Percentiles rank a stretch among this genome's conserved stretches.
Evolutionary conservation across 2,888 invertebrate genomes (phyloP).

Genomic region (Seira sanloemensis): DNA sequence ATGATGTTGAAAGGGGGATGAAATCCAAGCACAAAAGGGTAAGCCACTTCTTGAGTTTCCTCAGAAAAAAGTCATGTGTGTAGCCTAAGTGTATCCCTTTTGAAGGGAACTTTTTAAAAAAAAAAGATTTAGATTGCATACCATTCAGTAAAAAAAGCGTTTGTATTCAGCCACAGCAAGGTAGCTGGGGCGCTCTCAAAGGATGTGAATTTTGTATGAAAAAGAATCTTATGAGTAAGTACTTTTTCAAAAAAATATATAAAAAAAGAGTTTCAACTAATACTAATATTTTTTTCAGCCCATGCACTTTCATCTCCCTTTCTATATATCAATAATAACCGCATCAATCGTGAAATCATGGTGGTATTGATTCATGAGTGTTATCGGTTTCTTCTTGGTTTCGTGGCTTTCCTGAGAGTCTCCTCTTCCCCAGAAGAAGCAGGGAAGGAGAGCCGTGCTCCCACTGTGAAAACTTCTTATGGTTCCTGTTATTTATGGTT

Average conservation of each 20-base stretch:
- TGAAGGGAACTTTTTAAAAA: background rate
- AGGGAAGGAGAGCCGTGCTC: slow-evolving; percentile 30
- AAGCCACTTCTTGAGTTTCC: background rate
- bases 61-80: background rate
- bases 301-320: slow-evolving; percentile 5
- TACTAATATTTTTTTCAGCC: too few relatives aligned
- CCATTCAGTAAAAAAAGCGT: slow-evolving; percentile 15
- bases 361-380: slow-evolving; percentile 35
- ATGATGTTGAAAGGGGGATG: background rate
- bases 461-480: slow-evolving; percentile 42
- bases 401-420: slow-evolving; percentile 24
- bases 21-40: background rate
- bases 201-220: background rate
- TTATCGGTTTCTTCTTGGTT: slow-evolving; percentile 33
- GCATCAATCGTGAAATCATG: slow-evolving; percentile 25
- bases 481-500: slow-evolving; percentile 29
- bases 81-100: too few relatives aligned
- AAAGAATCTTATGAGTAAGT: background rate
- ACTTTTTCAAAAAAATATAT: too few relatives aligned
- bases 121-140: slow-evolving; percentile 9
- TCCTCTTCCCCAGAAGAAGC: too few relatives aligned
- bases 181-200: slow-evolving; percentile 2
- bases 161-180: background rate
- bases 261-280: too few relatives aligned
- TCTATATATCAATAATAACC: background rate